Conservation (phyloP, 1,140 invertebrate genomes). For the Saccostrea cuccullata region DNA sequence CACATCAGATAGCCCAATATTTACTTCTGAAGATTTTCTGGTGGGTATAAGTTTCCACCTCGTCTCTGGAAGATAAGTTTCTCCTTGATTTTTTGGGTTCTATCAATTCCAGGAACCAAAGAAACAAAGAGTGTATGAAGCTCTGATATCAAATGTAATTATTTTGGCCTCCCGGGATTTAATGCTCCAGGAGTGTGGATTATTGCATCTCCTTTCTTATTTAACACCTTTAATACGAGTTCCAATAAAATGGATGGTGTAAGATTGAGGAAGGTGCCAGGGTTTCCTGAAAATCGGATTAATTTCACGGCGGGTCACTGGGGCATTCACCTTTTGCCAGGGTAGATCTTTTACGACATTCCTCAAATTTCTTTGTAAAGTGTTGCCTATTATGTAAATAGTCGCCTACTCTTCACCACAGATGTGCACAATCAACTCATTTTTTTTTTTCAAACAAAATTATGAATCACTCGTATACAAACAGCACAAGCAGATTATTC, state of each 20-base stretch:
- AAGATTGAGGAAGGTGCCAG: background rate
- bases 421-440: constrained; percentile 15
- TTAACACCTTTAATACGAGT: constrained; percentile 11
- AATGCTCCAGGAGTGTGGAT: background rate
- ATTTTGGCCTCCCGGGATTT: constrained; percentile 11
- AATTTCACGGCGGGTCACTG: background rate
- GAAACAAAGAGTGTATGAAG: background rate
- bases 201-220: constrained; percentile 1
- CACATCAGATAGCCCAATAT: background rate
- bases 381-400: background rate
- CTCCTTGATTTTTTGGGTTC: background rate
- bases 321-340: background rate
- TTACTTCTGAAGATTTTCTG: background rate
- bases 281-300: background rate
- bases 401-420: constrained; percentile 16
- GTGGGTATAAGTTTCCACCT: background rate
- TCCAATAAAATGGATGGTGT: background rate
- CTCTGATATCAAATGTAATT: constrained; percentile 31
- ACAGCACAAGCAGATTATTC: background rate
- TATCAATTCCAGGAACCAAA: background rate
- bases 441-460: background rate
- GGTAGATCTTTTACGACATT: background rate
- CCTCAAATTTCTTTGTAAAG: constrained; percentile 2
- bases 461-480: background rate
- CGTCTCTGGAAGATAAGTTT: background rate